These are phyloP conservation scores for Apis mellifera DNA, from an alignment of 1,140 invertebrate genomes.

Conservation along the genomic window DNA sequence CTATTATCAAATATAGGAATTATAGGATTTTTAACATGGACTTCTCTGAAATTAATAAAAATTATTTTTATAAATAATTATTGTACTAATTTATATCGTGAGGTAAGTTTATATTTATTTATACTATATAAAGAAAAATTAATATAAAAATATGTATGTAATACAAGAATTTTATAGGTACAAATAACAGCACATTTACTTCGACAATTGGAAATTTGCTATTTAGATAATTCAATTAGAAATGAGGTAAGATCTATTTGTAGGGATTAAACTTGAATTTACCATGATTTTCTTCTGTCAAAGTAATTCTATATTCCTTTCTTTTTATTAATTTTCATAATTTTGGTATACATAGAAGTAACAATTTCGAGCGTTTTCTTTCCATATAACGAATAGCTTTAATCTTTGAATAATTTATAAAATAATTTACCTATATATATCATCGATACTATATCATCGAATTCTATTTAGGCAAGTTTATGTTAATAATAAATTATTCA, in stretches of 20 bases:
- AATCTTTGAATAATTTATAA: too few species aligned
- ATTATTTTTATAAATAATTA: background rate
- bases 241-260: background rate
- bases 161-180: background rate
- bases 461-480: too few species aligned
- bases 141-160: background rate
- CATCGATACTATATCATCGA: too few species aligned
- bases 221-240: background rate
- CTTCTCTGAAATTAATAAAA: background rate
- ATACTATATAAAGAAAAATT: background rate
- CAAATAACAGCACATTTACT: background rate
- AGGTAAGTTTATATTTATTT: background rate
- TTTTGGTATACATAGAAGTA: too few species aligned
- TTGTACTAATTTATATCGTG: background rate
- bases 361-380: too few species aligned
- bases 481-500: too few species aligned
- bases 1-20: background rate
- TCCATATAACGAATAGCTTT: too few species aligned
- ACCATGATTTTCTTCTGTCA: too few species aligned
- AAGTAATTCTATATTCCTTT: too few species aligned
- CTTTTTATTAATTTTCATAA: too few species aligned
- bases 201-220: background rate
- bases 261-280: too few species aligned
- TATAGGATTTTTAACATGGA: background rate
- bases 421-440: too few species aligned